Base-by-base conservation (phyloP, 2,888 invertebrate genomes). In the Xanthorhoe designata region DNA sequence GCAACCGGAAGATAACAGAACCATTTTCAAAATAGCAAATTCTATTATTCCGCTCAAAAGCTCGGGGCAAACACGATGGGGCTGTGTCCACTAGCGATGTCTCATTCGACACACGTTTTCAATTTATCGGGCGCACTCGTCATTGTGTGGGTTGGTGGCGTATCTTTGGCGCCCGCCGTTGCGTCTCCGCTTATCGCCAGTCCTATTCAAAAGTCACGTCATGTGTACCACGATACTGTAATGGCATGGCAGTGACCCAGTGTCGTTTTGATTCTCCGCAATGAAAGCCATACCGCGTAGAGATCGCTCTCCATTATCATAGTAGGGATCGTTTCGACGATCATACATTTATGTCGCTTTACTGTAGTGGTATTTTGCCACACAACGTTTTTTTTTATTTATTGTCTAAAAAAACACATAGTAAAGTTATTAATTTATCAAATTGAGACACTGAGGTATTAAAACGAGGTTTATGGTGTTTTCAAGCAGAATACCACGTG, bases 61-160 rank as follows among this genome's bases (percentile, higher is more conserved):
- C 53, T 62, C 32, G 45, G 49, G 49, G 42, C 65, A 65, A 67
- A 69, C 69, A 69, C 61, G 62, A 61, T 68, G 63, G 67, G 64
- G 63, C 68, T 76, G 68, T 74, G 78, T 75, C 77, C 77, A 78
- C 75, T 70, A 70, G 58, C 71, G 71, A 76, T 78, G 78, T 78
- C 74, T 81, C 78, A 89, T 88, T 88, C 88, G 73, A 75, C 80
- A 87, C 91, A 91, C 90, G 91, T 91, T 89, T 91, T 88, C 89
- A 91, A 91, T 91, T 87, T 90, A 89, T 88, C 84, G 84, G 45
- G 75, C 77, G 75, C 75, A 76, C 76, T 70, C 74, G 77, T 77
- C 78, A 79, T 79, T 80, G 81, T 83, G 77, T 78, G 79, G 57
- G 68, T 74, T 61, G 75, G 68, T 72, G 64, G 75, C 72, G 73